A percentile compares a stretch with the other conserved stretches of the same genome.
phyloP scores from a whole-genome alignment of 1,140 invertebrate genomes.

The Lasaia peninsularis region DNA sequence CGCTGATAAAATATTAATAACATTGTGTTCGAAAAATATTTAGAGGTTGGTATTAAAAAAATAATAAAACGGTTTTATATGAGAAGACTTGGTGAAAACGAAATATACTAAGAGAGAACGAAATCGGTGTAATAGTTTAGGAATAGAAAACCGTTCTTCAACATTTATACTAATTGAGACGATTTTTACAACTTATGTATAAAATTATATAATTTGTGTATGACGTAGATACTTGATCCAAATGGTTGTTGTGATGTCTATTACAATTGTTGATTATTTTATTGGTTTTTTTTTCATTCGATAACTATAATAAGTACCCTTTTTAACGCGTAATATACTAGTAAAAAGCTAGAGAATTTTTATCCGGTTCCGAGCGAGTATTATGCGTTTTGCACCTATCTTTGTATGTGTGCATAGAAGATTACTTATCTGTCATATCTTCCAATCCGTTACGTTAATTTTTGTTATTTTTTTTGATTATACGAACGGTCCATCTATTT shows the following conservation, averaged over 20 bases:
- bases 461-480: too few relatives aligned
- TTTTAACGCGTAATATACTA: not conserved
- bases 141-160: not conserved
- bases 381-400: too few relatives aligned
- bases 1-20: not conserved
- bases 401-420: too few relatives aligned
- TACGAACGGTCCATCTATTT: too few relatives aligned
- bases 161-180: not conserved
- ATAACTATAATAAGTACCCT: not conserved
- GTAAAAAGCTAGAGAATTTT: too few relatives aligned
- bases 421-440: too few relatives aligned
- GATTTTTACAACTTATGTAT: slow-evolving; percentile 5
- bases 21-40: slow-evolving; percentile 5
- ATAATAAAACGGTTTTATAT: not conserved
- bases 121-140: not conserved
- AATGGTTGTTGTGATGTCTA: slow-evolving; percentile 76
- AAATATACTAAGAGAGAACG: not conserved
- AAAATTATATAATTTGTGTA: slow-evolving; percentile 5
- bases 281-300: not conserved
- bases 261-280: slow-evolving; percentile 20
- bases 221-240: slow-evolving; percentile 47
- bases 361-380: too few relatives aligned
- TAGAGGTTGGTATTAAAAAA: not conserved
- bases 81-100: not conserved
- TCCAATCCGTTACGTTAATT: too few relatives aligned